These are phyloP conservation scores for Crenuchus spilurus DNA, from an alignment of 2,797 vertebrate genomes.

Conservation along the genomic window DNA sequence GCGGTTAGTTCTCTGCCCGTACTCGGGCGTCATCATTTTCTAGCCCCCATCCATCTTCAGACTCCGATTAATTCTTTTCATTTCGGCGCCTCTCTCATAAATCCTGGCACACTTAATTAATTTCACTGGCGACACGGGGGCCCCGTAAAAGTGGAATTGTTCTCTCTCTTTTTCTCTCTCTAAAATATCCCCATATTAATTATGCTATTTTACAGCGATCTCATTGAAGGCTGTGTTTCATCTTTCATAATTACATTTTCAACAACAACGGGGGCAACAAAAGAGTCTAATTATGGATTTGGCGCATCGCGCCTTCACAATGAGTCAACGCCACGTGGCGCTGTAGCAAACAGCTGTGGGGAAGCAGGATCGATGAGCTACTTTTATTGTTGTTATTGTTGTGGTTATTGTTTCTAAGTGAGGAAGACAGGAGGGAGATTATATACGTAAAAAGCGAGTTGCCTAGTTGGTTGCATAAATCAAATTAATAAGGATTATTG, in stretches of 20 bases:
- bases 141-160: constrained; percentile 97
- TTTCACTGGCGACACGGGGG: constrained; percentile 94
- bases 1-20: constrained; percentile 91
- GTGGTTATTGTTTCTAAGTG: constrained; percentile 62
- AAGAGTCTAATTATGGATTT: constrained; percentile 94
- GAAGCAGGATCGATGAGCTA: constrained; percentile 62
- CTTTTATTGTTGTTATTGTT: constrained; percentile 71
- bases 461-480: constrained; percentile 67
- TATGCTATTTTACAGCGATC: constrained; percentile 99
- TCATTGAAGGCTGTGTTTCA: constrained; percentile 99
- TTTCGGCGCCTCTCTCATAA: constrained; percentile 97
- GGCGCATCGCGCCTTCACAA: constrained; percentile 71
- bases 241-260: constrained; percentile 99
- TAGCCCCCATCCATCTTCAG: constrained; percentile 98
- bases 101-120: constrained; percentile 99
- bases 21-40: constrained; percentile 96
- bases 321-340: constrained; percentile 74
- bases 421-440: constrained; percentile 44
- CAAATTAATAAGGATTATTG: constrained; percentile 78
- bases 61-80: constrained; percentile 96
- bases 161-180: constrained; percentile 76
- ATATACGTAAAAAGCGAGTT: constrained; percentile 70
- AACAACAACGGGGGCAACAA: constrained; percentile 85
- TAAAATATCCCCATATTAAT: constrained; percentile 99
- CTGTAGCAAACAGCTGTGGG: constrained; percentile 47